Percentiles rank a stretch among this genome's conserved stretches.
Conservation (phyloP, 2,797 vertebrate genomes). For the Enteromius treurensis region DNA sequence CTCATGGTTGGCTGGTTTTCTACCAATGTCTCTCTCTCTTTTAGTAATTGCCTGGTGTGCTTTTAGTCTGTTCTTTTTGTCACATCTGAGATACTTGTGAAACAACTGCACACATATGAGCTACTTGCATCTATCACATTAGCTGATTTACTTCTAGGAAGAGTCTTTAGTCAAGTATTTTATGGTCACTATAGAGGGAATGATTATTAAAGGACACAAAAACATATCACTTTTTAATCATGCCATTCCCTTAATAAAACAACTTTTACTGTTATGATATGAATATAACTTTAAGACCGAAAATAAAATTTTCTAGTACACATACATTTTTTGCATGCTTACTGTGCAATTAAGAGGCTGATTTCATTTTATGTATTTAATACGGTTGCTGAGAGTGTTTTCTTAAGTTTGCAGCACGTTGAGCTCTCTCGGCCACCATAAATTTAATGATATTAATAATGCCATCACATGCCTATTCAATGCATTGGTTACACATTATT, state of each 20-base stretch:
- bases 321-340: background rate
- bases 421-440: no score
- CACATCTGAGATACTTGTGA: constrained; percentile 11
- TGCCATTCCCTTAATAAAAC: background rate
- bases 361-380: background rate
- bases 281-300: background rate
- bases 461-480: background rate
- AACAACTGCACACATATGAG: background rate
- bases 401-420: no score
- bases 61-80: constrained; percentile 15
- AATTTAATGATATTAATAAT: background rate
- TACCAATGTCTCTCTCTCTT: constrained; percentile 31
- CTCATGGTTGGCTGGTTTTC: background rate
- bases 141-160: constrained; percentile 7
- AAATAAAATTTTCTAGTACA: background rate
- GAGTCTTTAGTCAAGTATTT: constrained; percentile 6
- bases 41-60: constrained; percentile 23
- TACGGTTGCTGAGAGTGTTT: no score
- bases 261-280: no score
- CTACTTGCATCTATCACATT: background rate
- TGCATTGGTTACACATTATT: background rate
- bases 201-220: background rate
- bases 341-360: background rate
- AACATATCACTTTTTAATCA: background rate
- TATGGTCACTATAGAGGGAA: background rate